Evolutionary conservation across 1,140 invertebrate genomes (phyloP).

Genomic region (Zophobas morio): DNA sequence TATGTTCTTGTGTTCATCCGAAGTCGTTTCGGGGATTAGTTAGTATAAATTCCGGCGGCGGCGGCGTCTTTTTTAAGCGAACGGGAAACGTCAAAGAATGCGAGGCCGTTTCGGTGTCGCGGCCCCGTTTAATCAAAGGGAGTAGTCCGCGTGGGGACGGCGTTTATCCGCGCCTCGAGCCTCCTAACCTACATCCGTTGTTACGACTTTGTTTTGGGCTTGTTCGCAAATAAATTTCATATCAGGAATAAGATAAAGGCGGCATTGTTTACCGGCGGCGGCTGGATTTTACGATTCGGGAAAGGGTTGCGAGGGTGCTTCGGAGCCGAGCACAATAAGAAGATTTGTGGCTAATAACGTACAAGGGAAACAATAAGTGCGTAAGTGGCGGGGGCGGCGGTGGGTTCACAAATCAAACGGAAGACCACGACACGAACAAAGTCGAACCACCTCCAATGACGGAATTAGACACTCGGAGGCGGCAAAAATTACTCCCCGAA

Average conservation of each 20-base stretch:
- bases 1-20: neutral
- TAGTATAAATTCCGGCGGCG: slow-evolving; percentile 16
- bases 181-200: slow-evolving; percentile 51
- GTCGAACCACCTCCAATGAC: no score
- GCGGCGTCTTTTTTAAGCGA: slow-evolving; percentile 16
- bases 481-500: no score
- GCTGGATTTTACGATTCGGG: neutral
- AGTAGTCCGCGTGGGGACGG: slow-evolving; percentile 47
- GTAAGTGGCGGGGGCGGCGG: no score
- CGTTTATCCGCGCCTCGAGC: slow-evolving; percentile 47
- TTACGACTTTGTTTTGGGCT: slow-evolving; percentile 53
- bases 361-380: no score
- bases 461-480: no score
- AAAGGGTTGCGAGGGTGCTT: no score
- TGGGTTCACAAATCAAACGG: no score
- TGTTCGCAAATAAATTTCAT: slow-evolving; percentile 53
- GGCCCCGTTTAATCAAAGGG: slow-evolving; percentile 50
- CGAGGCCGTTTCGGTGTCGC: slow-evolving; percentile 10
- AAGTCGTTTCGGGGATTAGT: slow-evolving; percentile 25
- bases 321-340: no score
- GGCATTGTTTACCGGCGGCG: slow-evolving; percentile 7
- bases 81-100: slow-evolving; percentile 24
- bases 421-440: no score
- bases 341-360: no score
- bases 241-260: slow-evolving; percentile 34